These are phyloP conservation scores for Eupithecia dodoneata DNA, from an alignment of 2,888 invertebrate species.

Conservation along the genomic window DNA sequence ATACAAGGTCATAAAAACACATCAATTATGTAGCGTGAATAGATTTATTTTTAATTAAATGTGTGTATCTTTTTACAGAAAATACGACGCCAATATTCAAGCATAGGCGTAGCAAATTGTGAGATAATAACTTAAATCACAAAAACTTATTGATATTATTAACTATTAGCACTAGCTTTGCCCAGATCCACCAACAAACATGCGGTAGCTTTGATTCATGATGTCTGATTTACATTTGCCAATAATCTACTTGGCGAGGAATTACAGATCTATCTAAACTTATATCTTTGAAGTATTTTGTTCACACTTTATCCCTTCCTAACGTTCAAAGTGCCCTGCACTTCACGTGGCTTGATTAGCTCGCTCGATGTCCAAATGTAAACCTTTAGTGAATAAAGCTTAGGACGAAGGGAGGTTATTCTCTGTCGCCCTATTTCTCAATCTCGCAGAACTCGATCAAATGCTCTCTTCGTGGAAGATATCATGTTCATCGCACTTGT, in stretches of 20 bases:
- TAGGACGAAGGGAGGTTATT: slow-evolving; percentile 39
- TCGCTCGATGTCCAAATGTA: neutral
- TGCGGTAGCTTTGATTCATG: neutral
- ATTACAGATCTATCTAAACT: neutral
- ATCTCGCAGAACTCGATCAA: slow-evolving; percentile 58
- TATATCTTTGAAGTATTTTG: neutral
- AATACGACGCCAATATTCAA: neutral
- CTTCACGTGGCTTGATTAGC: neutral
- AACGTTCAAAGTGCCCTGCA: neutral
- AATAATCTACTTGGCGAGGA: neutral
- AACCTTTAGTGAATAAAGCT: neutral
- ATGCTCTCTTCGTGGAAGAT: slow-evolving; percentile 86
- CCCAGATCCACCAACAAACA: neutral
- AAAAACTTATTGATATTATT: neutral
- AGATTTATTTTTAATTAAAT: neutral
- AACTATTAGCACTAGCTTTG: neutral
- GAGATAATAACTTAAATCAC: neutral
- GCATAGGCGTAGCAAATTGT: neutral
- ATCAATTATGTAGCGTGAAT: neutral
- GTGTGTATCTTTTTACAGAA: neutral
- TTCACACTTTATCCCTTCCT: neutral
- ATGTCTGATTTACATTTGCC: neutral
- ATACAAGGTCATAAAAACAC: neutral
- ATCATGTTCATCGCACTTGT: slow-evolving; percentile 90
- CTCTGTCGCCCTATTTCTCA: slow-evolving; percentile 40